Base-by-base conservation (phyloP, 2,113 vertebrate species). In the Elanus axillaris region DNA sequence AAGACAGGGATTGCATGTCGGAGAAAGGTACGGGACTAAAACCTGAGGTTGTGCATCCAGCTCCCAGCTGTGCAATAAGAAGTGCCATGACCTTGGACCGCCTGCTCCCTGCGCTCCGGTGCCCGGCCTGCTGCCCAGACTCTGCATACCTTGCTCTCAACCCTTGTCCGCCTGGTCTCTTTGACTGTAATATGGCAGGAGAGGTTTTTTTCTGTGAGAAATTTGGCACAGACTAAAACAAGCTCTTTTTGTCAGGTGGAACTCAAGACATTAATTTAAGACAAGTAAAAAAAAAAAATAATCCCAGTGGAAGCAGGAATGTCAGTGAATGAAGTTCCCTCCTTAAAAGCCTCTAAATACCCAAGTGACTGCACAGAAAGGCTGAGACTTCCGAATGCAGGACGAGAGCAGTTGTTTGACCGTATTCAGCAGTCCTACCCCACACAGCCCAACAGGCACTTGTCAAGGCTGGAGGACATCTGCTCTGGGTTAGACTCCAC, bases 291-390 rank as follows among this genome's bases (percentile, higher is more conserved):
- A 81, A 62, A 55, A 72, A 42, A 62, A 56, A 16, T 58, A 36
- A 38, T 53, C 82, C 75, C 86, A 19, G 23, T 47, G 55, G 86
- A 90, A 85, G 69, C 16, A 83, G 72, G 50, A 93, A 93, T 95
- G 93, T 59, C 62, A 71, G 50, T 84, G 85, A 96, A 92, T 86
- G 32, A 93, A 94, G 38, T 77, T 86, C 79, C 36, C 50, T 74
- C 18, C 55, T 79, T 38, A 29, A 38, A 18, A 88, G 53, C 59
- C n/a, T 89, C 56, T 77, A 81, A 77, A 81, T 60, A 67, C 56
- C 34, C 60, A 85, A 78, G 22, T 20, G 15, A 29, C 66, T 55
- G 55, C 2, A 2, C 47, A 88, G 53, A 76, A 89, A 75, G 79
- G 12, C 81, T 83, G 84, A 86, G 76, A 53, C 32, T 73, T 58